These are phyloP conservation scores for Paramormyrops hopkinsi DNA, from an alignment of 2,797 vertebrate genomes.

Conservation along the genomic window DNA sequence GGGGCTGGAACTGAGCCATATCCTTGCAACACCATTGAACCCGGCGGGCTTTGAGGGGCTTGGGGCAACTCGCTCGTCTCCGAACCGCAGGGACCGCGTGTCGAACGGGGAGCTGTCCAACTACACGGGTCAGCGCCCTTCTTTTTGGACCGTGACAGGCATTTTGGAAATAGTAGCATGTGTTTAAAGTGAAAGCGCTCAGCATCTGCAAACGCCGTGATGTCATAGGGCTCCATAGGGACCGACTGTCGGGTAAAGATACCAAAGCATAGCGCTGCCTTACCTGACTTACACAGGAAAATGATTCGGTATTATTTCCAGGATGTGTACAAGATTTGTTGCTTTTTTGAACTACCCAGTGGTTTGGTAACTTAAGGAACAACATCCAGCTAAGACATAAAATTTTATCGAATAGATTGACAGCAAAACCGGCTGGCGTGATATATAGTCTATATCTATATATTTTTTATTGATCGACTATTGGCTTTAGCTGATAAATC, in stretches of 20 bases:
- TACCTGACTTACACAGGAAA: not conserved
- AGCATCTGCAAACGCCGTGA: not conserved
- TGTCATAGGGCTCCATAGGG: not conserved
- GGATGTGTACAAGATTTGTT: not conserved
- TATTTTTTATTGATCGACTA: not conserved
- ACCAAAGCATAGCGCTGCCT: not conserved
- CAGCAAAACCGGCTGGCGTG: not conserved
- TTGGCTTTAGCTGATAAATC: not conserved
- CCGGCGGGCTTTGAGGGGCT: slow-evolving; percentile 28
- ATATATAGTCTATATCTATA: not conserved
- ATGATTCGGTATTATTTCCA: not conserved
- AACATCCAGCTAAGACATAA: not conserved
- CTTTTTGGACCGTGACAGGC: not conserved
- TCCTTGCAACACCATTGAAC: not conserved
- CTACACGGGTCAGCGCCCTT: not conserved
- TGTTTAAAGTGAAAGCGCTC: not conserved
- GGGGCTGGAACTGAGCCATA: slow-evolving; percentile 6
- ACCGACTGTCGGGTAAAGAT: not conserved
- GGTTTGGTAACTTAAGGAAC: not conserved
- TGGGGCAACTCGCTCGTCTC: not conserved
- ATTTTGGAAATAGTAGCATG: not conserved
- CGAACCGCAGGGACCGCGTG: not conserved
- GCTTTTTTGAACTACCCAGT: not conserved
- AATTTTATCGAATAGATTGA: not conserved
- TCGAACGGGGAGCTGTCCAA: not conserved